These are phyloP conservation scores for Phthorimaea operculella DNA, from an alignment of 1,140 invertebrate species.

Conservation along the genomic window DNA sequence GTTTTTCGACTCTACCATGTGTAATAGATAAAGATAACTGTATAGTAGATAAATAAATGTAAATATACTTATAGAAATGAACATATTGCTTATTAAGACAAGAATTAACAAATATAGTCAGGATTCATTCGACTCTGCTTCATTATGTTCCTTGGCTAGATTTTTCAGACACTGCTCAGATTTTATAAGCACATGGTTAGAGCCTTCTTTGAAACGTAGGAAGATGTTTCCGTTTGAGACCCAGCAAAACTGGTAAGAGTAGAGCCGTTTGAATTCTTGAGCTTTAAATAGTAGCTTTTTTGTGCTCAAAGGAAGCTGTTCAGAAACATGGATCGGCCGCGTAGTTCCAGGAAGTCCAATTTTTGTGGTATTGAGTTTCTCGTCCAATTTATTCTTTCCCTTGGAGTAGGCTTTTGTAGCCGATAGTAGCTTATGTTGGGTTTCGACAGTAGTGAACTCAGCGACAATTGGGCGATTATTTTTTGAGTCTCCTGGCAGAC, in stretches of 20 bases:
- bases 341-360: not conserved
- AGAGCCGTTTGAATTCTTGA: not conserved
- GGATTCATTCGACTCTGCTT: not conserved
- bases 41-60: not conserved
- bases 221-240: conserved; percentile 1
- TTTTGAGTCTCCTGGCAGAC: not conserved
- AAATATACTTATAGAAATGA: not conserved
- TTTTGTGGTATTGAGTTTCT: not conserved
- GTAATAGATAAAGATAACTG: not conserved
- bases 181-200: not conserved
- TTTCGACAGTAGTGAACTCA: not conserved
- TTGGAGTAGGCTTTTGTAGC: not conserved
- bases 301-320: not conserved
- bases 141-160: not conserved
- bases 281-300: not conserved
- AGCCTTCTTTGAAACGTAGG: not conserved
- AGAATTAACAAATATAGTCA: not conserved
- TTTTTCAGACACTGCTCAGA: not conserved
- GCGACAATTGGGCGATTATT: not conserved
- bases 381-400: not conserved
- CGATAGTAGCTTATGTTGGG: not conserved
- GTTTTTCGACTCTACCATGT: not conserved
- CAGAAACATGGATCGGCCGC: not conserved
- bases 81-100: not conserved
- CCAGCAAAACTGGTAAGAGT: not conserved